phyloP scores from a whole-genome alignment of 2,888 invertebrate genomes.

The Tethea ocularis region DNA sequence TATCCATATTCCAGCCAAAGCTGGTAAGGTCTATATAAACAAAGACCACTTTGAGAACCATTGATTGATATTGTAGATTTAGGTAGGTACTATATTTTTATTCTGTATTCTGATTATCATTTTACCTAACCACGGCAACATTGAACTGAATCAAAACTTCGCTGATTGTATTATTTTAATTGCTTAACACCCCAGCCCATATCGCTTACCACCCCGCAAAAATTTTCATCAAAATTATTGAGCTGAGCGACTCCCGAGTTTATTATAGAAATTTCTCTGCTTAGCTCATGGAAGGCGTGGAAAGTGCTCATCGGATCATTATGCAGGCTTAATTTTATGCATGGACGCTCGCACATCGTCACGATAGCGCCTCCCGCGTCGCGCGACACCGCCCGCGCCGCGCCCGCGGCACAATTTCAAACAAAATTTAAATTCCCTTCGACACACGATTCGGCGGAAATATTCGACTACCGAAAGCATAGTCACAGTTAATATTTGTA shows the following conservation, averaged over 20 bases:
- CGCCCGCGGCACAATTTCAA: constrained; percentile 47
- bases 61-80: too few species aligned
- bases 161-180: too few species aligned
- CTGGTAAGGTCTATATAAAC: too few species aligned
- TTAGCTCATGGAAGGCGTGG: constrained; percentile 54
- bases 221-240: constrained; percentile 17
- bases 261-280: constrained; percentile 62
- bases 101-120: too few species aligned
- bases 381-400: constrained; percentile 37
- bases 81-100: too few species aligned
- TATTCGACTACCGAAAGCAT: constrained; percentile 32
- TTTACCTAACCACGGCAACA: too few species aligned
- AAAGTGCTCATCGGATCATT: constrained; percentile 68
- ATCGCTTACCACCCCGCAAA: background rate
- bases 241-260: constrained; percentile 34
- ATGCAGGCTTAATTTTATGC: constrained; percentile 82
- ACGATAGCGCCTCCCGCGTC: constrained; percentile 41
- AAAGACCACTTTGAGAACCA: too few species aligned
- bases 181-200: background rate
- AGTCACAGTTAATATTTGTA: constrained; percentile 1
- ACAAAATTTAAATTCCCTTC: constrained; percentile 54
- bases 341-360: constrained; percentile 69
- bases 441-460: constrained; percentile 44
- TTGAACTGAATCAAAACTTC: too few species aligned
- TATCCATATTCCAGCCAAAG: too few species aligned